phyloP scores from a whole-genome alignment of 2,888 invertebrate genomes.

The Acanthosepion esculentum region DNA sequence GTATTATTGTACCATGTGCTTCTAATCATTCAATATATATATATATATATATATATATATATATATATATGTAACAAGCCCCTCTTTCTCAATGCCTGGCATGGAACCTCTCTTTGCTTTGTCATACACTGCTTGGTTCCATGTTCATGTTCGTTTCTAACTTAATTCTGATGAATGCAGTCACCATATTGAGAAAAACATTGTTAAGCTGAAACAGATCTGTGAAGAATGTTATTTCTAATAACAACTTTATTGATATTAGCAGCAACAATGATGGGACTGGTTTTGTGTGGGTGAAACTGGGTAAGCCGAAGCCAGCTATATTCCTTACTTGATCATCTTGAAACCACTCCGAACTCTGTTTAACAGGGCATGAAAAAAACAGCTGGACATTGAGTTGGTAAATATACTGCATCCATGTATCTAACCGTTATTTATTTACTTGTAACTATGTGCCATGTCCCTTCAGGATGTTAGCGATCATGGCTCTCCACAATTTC shows the following conservation, averaged over 20 bases:
- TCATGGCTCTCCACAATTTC: too few relatives aligned
- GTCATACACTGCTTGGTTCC: not conserved
- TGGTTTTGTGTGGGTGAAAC: not conserved
- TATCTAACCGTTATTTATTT: not conserved
- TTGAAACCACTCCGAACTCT: not conserved
- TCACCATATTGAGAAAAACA: not conserved
- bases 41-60: too few relatives aligned
- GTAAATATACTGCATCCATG: not conserved
- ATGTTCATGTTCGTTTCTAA: not conserved
- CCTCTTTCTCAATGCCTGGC: too few relatives aligned
- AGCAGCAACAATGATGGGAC: not conserved
- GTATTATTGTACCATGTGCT: too few relatives aligned
- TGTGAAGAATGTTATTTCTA: not conserved
- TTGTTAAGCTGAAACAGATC: not conserved
- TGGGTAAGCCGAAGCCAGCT: not conserved
- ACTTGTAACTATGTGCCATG: not conserved
- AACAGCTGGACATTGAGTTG: not conserved
- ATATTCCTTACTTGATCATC: not conserved
- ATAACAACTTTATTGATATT: not conserved
- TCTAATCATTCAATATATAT: too few relatives aligned
- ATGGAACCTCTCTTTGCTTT: too few relatives aligned
- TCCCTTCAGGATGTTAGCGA: too few relatives aligned
- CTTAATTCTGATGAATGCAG: not conserved
- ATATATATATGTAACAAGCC: too few relatives aligned
- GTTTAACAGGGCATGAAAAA: not conserved